Conservation (phyloP, 2,888 invertebrate genomes). For the Chromoteleia sp. region DNA sequence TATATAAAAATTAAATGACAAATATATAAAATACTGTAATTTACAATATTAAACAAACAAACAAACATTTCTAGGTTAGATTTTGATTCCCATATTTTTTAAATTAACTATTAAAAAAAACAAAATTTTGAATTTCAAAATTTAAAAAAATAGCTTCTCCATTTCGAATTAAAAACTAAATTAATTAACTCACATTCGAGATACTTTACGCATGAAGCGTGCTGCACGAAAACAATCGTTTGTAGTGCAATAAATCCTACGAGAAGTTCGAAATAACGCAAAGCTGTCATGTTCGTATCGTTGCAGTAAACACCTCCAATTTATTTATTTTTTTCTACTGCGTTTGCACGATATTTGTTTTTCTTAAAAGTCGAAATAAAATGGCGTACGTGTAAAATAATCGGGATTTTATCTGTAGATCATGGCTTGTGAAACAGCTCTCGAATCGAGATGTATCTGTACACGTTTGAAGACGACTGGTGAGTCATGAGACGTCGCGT, state of each 20-base stretch:
- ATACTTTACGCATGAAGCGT: background rate
- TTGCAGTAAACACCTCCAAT: background rate
- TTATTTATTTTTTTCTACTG: background rate
- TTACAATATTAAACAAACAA: too few relatives aligned
- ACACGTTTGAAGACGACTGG: too few relatives aligned
- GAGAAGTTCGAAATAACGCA: background rate
- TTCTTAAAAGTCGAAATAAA: slow-evolving; percentile 14
- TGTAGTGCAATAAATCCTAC: background rate
- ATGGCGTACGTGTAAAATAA: slow-evolving; percentile 6
- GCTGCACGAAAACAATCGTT: slow-evolving; percentile 2
- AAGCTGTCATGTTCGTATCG: background rate
- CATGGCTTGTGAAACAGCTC: too few relatives aligned
- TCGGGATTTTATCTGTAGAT: slow-evolving; percentile 21
- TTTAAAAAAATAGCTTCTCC: background rate
- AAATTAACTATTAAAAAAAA: too few relatives aligned
- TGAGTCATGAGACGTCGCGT: slow-evolving; percentile 12
- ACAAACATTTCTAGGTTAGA: too few relatives aligned
- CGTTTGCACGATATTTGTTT: background rate
- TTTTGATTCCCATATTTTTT: too few relatives aligned
- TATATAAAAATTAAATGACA: too few relatives aligned
- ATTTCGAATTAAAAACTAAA: background rate
- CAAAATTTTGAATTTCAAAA: too few relatives aligned
- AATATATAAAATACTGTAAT: too few relatives aligned
- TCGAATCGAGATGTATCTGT: too few relatives aligned
- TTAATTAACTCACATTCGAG: slow-evolving; percentile 3